These are phyloP conservation scores for Ricordea florida DNA, from an alignment of 92 coral and sea anemone genomes.

Conservation along the genomic window DNA sequence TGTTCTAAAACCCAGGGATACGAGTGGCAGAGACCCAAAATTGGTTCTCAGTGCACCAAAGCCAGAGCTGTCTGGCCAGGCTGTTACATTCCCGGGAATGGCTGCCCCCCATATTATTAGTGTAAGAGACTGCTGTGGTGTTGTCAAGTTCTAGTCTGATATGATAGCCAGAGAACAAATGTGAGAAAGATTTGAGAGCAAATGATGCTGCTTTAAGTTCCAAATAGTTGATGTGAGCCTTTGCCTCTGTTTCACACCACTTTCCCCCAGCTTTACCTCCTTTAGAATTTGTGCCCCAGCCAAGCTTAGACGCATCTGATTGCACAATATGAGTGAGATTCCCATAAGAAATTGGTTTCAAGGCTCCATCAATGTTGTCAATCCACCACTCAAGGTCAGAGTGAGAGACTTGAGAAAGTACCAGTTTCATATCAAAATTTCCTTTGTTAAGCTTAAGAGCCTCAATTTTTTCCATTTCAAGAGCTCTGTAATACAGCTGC, in stretches of 20 bases:
- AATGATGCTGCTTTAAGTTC: slow-evolving; percentile 46
- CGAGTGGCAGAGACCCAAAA: slow-evolving; percentile 48
- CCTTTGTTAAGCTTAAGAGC: neutral
- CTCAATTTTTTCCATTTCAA: neutral
- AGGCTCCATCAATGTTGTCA: neutral
- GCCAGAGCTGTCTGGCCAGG: slow-evolving; percentile 39
- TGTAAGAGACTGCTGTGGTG: slow-evolving; percentile 49
- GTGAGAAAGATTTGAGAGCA: slow-evolving; percentile 12
- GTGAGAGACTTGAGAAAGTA: neutral
- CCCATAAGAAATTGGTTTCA: slow-evolving; percentile 15
- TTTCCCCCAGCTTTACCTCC: slow-evolving; percentile 5
- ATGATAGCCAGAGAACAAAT: slow-evolving; percentile 7
- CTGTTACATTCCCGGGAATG: slow-evolving; percentile 38
- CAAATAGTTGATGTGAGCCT: slow-evolving; percentile 40
- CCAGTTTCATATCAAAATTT: slow-evolving; percentile 15
- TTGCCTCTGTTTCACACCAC: slow-evolving; percentile 11
- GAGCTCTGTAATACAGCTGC: neutral
- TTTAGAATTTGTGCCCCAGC: slow-evolving; percentile 41
- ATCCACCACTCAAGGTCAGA: slow-evolving; percentile 38
- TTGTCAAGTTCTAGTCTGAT: slow-evolving; percentile 21
- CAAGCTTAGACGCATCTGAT: slow-evolving; percentile 47
- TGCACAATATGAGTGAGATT: slow-evolving; percentile 2
- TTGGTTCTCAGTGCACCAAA: slow-evolving; percentile 41
- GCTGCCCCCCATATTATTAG: slow-evolving; percentile 62
- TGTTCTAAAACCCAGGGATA: slow-evolving; percentile 37